Evolutionary conservation across 2,113 vertebrate species (phyloP).

Genomic region (Atlantisia rogersi): DNA sequence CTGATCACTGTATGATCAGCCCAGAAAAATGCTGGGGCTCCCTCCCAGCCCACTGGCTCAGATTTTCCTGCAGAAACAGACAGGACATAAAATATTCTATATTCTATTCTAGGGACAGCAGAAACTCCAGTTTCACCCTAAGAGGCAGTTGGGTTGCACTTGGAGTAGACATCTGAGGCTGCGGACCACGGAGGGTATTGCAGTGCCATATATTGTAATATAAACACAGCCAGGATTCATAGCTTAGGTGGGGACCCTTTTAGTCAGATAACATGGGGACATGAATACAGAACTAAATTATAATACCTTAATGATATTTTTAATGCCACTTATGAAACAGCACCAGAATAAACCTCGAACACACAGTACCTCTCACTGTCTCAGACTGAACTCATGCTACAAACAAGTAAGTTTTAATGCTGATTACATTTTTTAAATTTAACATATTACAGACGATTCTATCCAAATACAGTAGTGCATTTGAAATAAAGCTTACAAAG

Average conservation of each 20-base stretch:
- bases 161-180: background rate
- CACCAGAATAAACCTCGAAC: background rate
- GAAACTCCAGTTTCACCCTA: background rate
- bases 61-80: background rate
- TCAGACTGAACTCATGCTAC: background rate
- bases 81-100: background rate
- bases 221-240: background rate
- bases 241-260: background rate
- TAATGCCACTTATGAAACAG: background rate
- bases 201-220: background rate
- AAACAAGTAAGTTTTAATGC: background rate
- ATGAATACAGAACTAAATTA: background rate
- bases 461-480: background rate
- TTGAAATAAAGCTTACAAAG: background rate
- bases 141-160: background rate
- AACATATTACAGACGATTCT: background rate
- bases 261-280: background rate
- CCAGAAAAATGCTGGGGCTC: background rate
- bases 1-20: background rate
- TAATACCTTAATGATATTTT: background rate
- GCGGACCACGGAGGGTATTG: background rate
- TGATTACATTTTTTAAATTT: background rate
- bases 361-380: background rate
- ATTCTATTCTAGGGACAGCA: background rate
- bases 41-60: fast-evolving